These are phyloP conservation scores for Alsophila aescularia DNA, from an alignment of 2,888 invertebrate genomes.

Conservation along the genomic window DNA sequence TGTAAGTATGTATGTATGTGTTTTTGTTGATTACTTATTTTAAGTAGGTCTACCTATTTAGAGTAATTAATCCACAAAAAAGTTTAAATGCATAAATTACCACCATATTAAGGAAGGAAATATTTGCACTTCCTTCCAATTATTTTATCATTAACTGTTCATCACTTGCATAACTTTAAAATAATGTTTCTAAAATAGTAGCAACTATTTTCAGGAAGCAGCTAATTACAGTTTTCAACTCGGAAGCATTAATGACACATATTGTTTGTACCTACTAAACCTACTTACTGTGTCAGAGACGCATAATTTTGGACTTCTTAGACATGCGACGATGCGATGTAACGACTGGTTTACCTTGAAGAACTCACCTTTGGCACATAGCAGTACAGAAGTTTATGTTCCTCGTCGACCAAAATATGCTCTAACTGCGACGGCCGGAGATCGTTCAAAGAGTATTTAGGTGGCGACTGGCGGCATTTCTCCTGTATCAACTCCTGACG, in stretches of 20 bases:
- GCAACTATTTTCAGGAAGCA: neutral
- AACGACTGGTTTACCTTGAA: constrained; percentile 36
- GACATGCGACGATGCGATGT: constrained; percentile 6
- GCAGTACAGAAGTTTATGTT: constrained; percentile 94
- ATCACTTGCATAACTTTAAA: neutral
- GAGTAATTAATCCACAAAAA: too few relatives aligned
- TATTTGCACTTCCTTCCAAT: too few relatives aligned
- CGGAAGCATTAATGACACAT: neutral
- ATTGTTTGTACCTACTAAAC: neutral
- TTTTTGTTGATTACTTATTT: too few relatives aligned
- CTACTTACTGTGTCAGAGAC: neutral
- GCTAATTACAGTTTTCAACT: neutral
- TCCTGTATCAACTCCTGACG: constrained; percentile 86
- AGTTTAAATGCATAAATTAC: too few relatives aligned
- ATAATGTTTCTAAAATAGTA: neutral
- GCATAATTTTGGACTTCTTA: constrained; percentile 2
- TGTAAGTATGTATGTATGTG: too few relatives aligned
- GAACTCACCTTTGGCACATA: constrained; percentile 94
- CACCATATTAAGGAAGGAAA: too few relatives aligned
- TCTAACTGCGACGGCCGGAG: constrained; percentile 86
- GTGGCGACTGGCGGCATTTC: constrained; percentile 83
- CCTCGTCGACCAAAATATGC: constrained; percentile 93
- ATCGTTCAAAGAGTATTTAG: constrained; percentile 70
- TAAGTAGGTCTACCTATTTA: too few relatives aligned
- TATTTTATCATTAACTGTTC: neutral